Base-by-base conservation (phyloP, 2,888 invertebrate genomes). In the Ametastegia equiseti region DNA sequence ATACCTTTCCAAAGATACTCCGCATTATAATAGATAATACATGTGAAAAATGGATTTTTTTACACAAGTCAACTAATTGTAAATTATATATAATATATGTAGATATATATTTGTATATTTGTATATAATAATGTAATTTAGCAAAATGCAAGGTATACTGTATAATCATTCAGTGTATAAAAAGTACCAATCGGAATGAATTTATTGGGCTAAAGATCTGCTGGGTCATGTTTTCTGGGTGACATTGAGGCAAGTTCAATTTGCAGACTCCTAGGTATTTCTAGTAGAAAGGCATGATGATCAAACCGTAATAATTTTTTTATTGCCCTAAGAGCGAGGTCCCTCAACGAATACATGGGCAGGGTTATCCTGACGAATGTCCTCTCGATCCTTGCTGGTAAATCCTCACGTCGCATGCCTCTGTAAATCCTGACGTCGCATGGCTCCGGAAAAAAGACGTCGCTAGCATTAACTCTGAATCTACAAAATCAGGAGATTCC, bases 191-290 rank as follows among this genome's bases (percentile, higher is more conserved):
- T 36, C 9, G 23, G 19, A 19, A 65, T 36, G 15, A 36, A 67
- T 15, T 67, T 0, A 69, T 54, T 23, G 6, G 3, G 81, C 50
- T 78, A 78, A 5, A 78, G 67, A 50, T 69, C 54, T 42, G 54
- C 47, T 39, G 79, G 79, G 39, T 79, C 69, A 57, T 39, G 45
- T 65, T 85, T 84, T 60, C 84, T 81, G 0, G 89, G 90, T 42
- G 84, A 81, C 86, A 87, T 86, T 27, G 77, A 81, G 6, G 86
- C 86, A 50, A 91, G 86, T 82, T 91, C 89, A 50, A 79, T 42
- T 79, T 91, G 90, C 39, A 91, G 86, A 23, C 80, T 88, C 80
- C 84, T 84, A n/a, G 91, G 91, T 80, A 91, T 86, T 60, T 90
- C 88, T 23, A 91, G 88, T 7, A 81, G 80, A 50, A 87, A 89